A percentile compares a stretch with the other conserved stretches of the same genome.
Conservation (phyloP, 1,140 invertebrate species). For the Musca vetustissima region DNA sequence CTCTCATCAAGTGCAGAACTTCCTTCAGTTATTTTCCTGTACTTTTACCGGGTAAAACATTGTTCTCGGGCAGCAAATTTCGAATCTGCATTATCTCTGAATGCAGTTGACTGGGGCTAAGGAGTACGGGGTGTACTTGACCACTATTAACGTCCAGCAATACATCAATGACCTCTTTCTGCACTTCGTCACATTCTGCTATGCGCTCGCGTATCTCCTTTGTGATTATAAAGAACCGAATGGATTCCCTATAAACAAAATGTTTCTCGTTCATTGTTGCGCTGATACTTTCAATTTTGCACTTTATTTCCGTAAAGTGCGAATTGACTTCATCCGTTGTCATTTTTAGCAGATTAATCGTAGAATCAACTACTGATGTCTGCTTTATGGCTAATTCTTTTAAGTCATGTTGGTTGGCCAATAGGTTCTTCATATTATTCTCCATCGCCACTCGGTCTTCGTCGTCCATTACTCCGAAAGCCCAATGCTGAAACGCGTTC, state of each 20-base stretch:
- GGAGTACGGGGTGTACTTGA: not conserved
- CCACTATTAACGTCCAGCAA: not conserved
- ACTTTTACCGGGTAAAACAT: not conserved
- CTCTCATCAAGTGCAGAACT: not conserved
- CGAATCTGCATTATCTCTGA: not conserved
- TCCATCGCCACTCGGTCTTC: slow-evolving; percentile 11
- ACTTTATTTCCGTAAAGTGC: not conserved
- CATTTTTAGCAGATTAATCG: slow-evolving; percentile 2
- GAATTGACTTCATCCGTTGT: slow-evolving; percentile 4
- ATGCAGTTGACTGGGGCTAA: not conserved
- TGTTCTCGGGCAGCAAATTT: not conserved
- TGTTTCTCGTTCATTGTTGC: not conserved
- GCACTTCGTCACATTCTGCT: not conserved
- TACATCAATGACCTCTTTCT: not conserved
- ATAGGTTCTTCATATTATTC: slow-evolving; percentile 17
- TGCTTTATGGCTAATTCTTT: not conserved
- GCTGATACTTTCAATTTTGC: not conserved
- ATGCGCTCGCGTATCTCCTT: not conserved
- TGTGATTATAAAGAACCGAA: not conserved
- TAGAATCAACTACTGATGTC: slow-evolving; percentile 9
- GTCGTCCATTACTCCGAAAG: slow-evolving; percentile 13
- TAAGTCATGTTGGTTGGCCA: slow-evolving; percentile 13
- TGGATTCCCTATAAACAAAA: no score
- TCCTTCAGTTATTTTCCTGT: not conserved
- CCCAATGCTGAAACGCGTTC: not conserved